Evolutionary conservation across 2,797 vertebrate species (phyloP), one percentile per base, ranked within the genome.

Genomic region (Chelonia mydas): DNA sequence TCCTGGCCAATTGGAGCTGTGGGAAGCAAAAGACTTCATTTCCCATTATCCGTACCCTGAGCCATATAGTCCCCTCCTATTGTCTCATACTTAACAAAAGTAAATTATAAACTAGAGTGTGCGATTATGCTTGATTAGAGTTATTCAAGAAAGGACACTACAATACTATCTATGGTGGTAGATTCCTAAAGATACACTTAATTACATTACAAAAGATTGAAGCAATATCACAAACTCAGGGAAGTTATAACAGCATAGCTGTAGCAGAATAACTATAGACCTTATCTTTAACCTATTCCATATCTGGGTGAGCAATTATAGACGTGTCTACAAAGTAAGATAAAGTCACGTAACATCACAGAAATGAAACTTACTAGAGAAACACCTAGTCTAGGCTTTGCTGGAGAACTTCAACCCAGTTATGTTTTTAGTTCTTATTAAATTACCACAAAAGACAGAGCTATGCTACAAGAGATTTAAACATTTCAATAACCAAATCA

Each of bases 371-470:
- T 12, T 54, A 76, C 33, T 77, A 90, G 90, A 96, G 78, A 91
- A 94, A 90, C 2, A 33, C 54, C 76, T 45, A 2, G 27, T 7
- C 83, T 84, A n/a, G 55, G 84, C 94, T 72, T 88, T 82, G 11
- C 47, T 84, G 19, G 2, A 41, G 45, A 88, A 33, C 50, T 90
- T 68, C 28, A 54, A 61, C 41, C 81, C 15, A 80, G 72, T 55
- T 79, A 94, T 1, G 2, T 0, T 3, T 6, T 81, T 50, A 59
- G 91, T 7, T 61, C 80, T 31, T 76, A 94, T 93, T 86, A 90
- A 68, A 88, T 88, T 2, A 65, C 87, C 93, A 27, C 33, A 83
- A 55, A 93, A 85, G 15, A 94, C 4, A 89, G 92, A 85, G 57
- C 31, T 37, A 13, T 87, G 61, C 61, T 77, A 55, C 17, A n/a